These are phyloP conservation scores for Marcusenius ussheri DNA, from an alignment of 2,113 vertebrate species.

Conservation along the genomic window DNA sequence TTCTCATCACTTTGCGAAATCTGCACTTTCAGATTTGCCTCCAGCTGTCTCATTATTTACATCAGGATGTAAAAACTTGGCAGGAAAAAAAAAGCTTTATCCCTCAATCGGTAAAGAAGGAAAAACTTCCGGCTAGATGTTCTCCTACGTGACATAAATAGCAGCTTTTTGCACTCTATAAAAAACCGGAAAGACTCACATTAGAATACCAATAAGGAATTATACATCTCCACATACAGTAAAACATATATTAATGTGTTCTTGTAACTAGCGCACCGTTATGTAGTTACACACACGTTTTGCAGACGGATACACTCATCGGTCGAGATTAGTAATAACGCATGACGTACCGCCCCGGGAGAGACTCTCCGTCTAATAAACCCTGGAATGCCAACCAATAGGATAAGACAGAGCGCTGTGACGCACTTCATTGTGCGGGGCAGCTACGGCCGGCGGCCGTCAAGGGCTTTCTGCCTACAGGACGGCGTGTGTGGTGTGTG, in stretches of 20 bases:
- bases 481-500: not conserved
- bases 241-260: slow-evolving; percentile 28
- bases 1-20: slow-evolving; percentile 44
- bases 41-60: slow-evolving; percentile 71
- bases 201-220: slow-evolving; percentile 33
- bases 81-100: slow-evolving; percentile 49
- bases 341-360: slow-evolving; percentile 17
- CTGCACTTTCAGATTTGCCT: slow-evolving; percentile 71
- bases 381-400: slow-evolving; percentile 45
- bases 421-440: not conserved
- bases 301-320: slow-evolving; percentile 28
- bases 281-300: slow-evolving; percentile 28
- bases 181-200: slow-evolving; percentile 41
- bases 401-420: slow-evolving; percentile 16
- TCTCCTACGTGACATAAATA: slow-evolving; percentile 58
- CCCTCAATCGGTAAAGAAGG: slow-evolving; percentile 44
- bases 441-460: not conserved
- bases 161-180: slow-evolving; percentile 63
- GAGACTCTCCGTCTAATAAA: slow-evolving; percentile 18
- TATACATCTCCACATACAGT: slow-evolving; percentile 26
- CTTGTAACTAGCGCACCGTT: slow-evolving; percentile 23
- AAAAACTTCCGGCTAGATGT: slow-evolving; percentile 46
- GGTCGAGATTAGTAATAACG: slow-evolving; percentile 25
- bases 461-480: not conserved
- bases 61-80: slow-evolving; percentile 59